Conservation (phyloP, 2,888 invertebrate species). For the Drosophila meridiana region DNA sequence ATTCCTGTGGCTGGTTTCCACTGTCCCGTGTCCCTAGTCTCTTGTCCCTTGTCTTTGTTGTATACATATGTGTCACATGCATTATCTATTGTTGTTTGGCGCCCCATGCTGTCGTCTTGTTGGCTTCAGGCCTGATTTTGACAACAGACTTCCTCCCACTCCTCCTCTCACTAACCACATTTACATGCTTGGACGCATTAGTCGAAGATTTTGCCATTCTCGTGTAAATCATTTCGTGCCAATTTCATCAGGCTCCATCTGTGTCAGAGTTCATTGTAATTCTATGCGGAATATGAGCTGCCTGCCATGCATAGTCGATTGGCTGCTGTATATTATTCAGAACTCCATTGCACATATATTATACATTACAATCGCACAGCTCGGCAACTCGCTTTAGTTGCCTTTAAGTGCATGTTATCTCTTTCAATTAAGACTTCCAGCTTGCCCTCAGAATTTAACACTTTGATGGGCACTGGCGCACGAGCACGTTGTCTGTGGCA, state of each 20-base stretch:
- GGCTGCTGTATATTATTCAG: not conserved
- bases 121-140: constrained; percentile 37
- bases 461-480: constrained; percentile 23
- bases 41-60: constrained; percentile 31
- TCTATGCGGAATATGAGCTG: constrained; percentile 19
- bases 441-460: constrained; percentile 35
- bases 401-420: constrained; percentile 8
- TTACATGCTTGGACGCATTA: constrained; percentile 2
- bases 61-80: constrained; percentile 41
- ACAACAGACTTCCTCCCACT: constrained; percentile 4
- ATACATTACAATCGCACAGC: constrained; percentile 33
- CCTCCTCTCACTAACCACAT: not conserved
- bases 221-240: constrained; percentile 31
- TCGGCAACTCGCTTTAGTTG: constrained; percentile 6
- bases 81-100: constrained; percentile 53
- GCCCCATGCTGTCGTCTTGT: constrained; percentile 15
- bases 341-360: constrained; percentile 14
- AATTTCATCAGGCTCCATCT: constrained; percentile 31
- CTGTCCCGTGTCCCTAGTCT: not conserved
- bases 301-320: constrained; percentile 23
- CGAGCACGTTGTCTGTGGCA: constrained; percentile 6
- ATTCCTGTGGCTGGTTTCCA: constrained; percentile 23
- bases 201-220: constrained; percentile 9
- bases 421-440: constrained; percentile 63
- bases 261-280: constrained; percentile 27